Conservation (phyloP, 1,140 invertebrate species). For the Pseudomyrmex gracilis region DNA sequence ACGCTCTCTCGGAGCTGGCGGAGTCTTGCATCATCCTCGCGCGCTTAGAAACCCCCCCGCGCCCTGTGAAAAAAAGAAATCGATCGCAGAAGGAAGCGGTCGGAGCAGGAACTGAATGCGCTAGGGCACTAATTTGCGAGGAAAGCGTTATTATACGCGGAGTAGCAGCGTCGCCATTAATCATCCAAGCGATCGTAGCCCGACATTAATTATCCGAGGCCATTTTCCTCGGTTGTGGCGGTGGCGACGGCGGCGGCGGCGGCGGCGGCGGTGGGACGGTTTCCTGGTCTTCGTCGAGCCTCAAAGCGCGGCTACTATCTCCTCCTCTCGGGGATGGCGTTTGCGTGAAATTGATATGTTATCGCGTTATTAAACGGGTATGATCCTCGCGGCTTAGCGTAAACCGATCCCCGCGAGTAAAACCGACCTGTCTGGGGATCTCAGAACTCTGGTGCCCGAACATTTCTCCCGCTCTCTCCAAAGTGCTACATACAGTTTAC, state of each 20-base stretch:
- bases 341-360: constrained; percentile 82
- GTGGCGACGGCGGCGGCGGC: constrained; percentile 55
- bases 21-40: constrained; percentile 15
- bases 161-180: constrained; percentile 75
- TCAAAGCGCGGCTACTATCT: constrained; percentile 66
- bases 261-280: constrained; percentile 63
- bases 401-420: constrained; percentile 70
- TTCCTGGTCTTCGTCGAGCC: constrained; percentile 68
- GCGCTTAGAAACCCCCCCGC: constrained; percentile 33
- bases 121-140: constrained; percentile 79
- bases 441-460: constrained; percentile 56
- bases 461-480: constrained; percentile 13
- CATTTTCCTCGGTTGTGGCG: constrained; percentile 77
- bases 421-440: constrained; percentile 54
- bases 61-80: constrained; percentile 46
- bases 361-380: constrained; percentile 80
- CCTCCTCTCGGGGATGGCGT: constrained; percentile 70
- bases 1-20: neutral
- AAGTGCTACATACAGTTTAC: constrained; percentile 7
- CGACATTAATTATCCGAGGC: constrained; percentile 82
- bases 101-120: constrained; percentile 65
- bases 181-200: constrained; percentile 77
- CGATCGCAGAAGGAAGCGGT: constrained; percentile 67
- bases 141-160: constrained; percentile 78
- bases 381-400: constrained; percentile 75